Conservation (phyloP, 2,888 invertebrate genomes). For the Unio delphinus region DNA sequence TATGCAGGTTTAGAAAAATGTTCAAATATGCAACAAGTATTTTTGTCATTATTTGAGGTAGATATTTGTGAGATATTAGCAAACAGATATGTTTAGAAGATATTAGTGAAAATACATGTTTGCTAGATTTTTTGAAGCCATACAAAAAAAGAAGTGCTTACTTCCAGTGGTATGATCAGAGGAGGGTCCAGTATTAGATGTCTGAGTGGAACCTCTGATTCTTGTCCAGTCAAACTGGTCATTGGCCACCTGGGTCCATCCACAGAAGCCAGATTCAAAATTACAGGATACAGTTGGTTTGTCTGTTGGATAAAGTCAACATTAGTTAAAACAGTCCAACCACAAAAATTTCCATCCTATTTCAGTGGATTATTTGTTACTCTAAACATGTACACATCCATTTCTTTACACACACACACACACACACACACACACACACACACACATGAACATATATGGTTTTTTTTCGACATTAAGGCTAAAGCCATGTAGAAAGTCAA, state of each 20-base stretch:
- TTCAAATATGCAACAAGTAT: not conserved
- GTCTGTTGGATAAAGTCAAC: not conserved
- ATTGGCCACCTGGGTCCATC: conserved; percentile 47
- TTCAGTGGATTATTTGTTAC: no score
- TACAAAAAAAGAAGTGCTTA: conserved; percentile 25
- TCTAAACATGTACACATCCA: no score
- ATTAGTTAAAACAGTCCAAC: not conserved
- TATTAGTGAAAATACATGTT: not conserved
- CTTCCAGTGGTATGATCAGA: conserved; percentile 57
- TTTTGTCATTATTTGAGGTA: not conserved
- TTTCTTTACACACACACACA: no score
- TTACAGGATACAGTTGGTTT: conserved; percentile 40
- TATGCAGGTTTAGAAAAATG: not conserved
- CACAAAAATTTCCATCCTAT: not conserved
- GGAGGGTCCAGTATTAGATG: conserved; percentile 46
- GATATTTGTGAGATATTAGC: no score
- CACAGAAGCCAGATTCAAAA: conserved; percentile 58
- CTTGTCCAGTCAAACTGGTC: conserved; percentile 56
- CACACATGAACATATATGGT: no score
- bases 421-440: no score
- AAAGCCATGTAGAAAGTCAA: no score
- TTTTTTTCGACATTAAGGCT: no score
- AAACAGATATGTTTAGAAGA: no score
- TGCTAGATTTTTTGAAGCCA: no score
- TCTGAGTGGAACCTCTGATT: conserved; percentile 34